These are phyloP conservation scores for Pachycephus smyrnensis DNA, from an alignment of 2,888 invertebrate genomes.

Conservation along the genomic window DNA sequence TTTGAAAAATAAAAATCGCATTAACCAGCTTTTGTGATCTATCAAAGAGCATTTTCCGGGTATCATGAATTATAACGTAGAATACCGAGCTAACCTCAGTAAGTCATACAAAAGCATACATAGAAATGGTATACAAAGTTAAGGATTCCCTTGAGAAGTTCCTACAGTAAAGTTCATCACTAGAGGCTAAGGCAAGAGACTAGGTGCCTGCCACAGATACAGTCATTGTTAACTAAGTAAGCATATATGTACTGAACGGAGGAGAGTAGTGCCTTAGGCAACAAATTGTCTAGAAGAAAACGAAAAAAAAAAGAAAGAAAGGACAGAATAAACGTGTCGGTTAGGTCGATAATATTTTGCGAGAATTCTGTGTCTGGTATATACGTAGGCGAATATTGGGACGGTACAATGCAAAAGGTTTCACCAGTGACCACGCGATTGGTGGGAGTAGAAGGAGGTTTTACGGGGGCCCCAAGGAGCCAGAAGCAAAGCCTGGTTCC, in stretches of 20 bases:
- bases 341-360: not conserved
- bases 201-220: not conserved
- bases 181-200: not conserved
- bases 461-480: not conserved
- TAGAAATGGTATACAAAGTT: not conserved
- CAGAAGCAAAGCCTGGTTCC: not conserved
- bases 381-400: not conserved
- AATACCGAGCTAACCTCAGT: not conserved
- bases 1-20: not conserved
- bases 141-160: not conserved
- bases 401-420: not conserved
- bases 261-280: not conserved
- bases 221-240: not conserved
- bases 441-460: slow-evolving; percentile 14
- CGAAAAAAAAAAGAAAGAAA: not conserved
- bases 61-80: not conserved
- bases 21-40: not conserved
- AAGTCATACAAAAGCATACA: not conserved
- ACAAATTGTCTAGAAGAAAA: not conserved
- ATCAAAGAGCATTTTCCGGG: not conserved
- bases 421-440: not conserved
- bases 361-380: not conserved
- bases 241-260: not conserved
- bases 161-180: not conserved
- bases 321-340: not conserved